Percentiles rank a stretch among this genome's conserved stretches.
These are phyloP conservation scores for Euwallacea fornicatus DNA, from an alignment of 1,140 invertebrate genomes.

Conservation along the genomic window DNA sequence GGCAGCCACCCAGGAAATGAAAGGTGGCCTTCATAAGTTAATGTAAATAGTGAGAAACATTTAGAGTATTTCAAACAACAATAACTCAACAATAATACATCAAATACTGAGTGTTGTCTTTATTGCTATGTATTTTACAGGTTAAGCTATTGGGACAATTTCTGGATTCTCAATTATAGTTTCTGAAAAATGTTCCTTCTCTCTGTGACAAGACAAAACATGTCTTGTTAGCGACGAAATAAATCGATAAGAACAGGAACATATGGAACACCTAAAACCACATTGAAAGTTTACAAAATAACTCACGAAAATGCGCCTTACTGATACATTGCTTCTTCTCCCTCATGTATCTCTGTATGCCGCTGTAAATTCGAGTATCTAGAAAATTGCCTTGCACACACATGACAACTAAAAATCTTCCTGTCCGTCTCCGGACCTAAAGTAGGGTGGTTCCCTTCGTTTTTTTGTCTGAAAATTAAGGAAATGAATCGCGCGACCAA, in stretches of 20 bases:
- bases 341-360: constrained; percentile 49
- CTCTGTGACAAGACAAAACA: constrained; percentile 47
- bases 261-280: constrained; percentile 45
- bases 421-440: constrained; percentile 27
- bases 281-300: too few species aligned
- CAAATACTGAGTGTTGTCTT: too few species aligned
- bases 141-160: too few species aligned
- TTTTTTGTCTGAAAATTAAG: too few species aligned
- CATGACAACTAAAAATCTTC: constrained; percentile 42
- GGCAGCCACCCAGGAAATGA: constrained; percentile 64
- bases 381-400: constrained; percentile 48
- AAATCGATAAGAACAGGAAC: constrained; percentile 48
- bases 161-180: too few species aligned
- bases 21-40: too few species aligned
- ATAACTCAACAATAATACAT: too few species aligned
- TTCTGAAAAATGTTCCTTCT: neutral
- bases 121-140: too few species aligned
- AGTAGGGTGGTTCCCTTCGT: too few species aligned
- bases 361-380: constrained; percentile 49
- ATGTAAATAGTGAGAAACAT: too few species aligned
- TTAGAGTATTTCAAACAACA: too few species aligned
- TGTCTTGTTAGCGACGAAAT: constrained; percentile 48
- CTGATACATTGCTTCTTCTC: constrained; percentile 40
- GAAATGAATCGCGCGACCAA: too few species aligned
- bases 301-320: neutral